Evolutionary conservation across 2,888 invertebrate species (phyloP), one percentile per base, ranked within the genome.

Genomic region (Pyrocoelia pectoralis): DNA sequence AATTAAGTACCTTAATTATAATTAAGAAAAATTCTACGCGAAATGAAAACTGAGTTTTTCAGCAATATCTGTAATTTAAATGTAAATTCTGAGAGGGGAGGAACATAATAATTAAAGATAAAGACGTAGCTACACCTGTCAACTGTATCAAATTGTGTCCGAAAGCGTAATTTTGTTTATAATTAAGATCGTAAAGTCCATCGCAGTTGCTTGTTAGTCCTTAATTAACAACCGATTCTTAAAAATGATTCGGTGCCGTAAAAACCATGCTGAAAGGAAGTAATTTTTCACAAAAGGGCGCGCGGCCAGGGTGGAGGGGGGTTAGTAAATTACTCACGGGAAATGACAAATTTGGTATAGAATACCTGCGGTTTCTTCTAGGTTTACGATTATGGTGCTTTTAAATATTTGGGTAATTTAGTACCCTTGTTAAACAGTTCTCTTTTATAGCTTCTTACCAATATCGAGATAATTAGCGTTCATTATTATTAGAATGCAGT

Each of bases 1-100:
- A 67, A 65, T 67, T 67, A 67, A 65, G 55, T 43, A 28, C 43
- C 18, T 51, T 56, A 28, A 51, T 43, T 43, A 56, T 56, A 61
- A 56, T 61, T 46, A 46, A 43, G 13, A 15, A 43, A 13, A 43
- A n/a, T 33, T n/a, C 8, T 3, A n/a, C 33, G n/a, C 9, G 8
- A 33, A 33, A 3, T 33, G n/a, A 33, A 33, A 33, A 33, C 2
- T n/a, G 9, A 2, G 10, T n/a, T 33, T 8, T 33, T 33, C n/a
- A 6, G n/a, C 33, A 33, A 33, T n/a, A 24, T 33, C n/a, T 33
- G n/a, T 33, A 33, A 33, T 33, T 33, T 33, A 33, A 33, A 33
- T 33, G n/a, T 33, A 33, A 33, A 33, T 33, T 8, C 8, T 3
- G n/a, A 33, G 33, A 38, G n/a, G 12, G 2, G 38, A 38, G 38